These are phyloP conservation scores for Papilio machaon DNA, from an alignment of 1,140 invertebrate genomes.

Conservation along the genomic window DNA sequence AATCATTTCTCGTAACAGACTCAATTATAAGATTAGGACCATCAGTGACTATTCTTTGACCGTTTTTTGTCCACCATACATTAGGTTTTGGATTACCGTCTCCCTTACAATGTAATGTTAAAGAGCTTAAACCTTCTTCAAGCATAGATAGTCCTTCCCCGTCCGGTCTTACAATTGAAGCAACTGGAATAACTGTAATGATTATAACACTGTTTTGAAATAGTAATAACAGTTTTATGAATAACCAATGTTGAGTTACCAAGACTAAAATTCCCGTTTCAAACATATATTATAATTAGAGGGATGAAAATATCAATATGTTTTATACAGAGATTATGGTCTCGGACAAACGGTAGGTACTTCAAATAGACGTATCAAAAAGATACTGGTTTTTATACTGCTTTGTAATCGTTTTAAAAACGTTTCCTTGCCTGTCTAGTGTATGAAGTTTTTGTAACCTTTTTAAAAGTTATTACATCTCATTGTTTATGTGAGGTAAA, in stretches of 20 bases:
- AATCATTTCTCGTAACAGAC: slow-evolving; percentile 75
- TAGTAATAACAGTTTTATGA: neutral
- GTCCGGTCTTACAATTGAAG: slow-evolving; percentile 85
- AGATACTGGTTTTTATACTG: too few relatives aligned
- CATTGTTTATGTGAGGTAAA: too few relatives aligned
- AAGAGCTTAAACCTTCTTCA: slow-evolving; percentile 91
- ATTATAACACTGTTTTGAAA: slow-evolving; percentile 7
- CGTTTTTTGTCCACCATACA: slow-evolving; percentile 89
- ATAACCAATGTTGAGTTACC: too few relatives aligned
- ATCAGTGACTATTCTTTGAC: slow-evolving; percentile 81
- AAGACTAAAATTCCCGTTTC: too few relatives aligned
- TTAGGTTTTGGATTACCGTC: slow-evolving; percentile 93
- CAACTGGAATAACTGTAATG: slow-evolving; percentile 89
- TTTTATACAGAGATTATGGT: too few relatives aligned
- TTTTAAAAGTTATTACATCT: neutral
- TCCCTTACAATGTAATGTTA: slow-evolving; percentile 90
- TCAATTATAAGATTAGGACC: slow-evolving; percentile 82
- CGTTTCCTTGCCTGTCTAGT: neutral
- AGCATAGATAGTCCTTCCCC: slow-evolving; percentile 76
- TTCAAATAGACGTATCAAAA: too few relatives aligned
- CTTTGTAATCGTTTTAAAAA: too few relatives aligned
- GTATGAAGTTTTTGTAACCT: neutral
- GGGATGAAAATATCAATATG: too few relatives aligned
- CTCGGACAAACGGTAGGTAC: too few relatives aligned
- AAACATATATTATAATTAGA: too few relatives aligned